Percentiles rank a stretch among this genome's conserved stretches.
These are phyloP conservation scores for Tamias sibiricus DNA, from an alignment of 2,113 vertebrate genomes.

Conservation along the genomic window DNA sequence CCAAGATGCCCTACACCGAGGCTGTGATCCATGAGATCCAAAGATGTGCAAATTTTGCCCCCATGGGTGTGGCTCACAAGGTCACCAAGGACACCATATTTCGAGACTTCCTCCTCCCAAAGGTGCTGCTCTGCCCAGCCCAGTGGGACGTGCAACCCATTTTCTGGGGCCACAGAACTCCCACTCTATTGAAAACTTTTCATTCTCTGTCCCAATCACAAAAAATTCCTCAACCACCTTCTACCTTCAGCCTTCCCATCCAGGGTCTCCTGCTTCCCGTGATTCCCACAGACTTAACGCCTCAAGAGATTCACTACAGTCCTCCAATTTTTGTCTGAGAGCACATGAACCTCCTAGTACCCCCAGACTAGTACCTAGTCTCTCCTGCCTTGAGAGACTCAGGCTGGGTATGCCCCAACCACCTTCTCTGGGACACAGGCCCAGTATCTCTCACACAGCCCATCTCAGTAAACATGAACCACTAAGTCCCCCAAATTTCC, in stretches of 20 bases:
- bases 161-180: neutral
- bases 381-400: neutral
- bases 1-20: slow-evolving; percentile 80
- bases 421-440: neutral
- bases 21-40: slow-evolving; percentile 78
- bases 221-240: neutral
- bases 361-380: too few relatives aligned
- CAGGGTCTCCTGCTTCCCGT: neutral
- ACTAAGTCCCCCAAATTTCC: neutral
- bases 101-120: slow-evolving; percentile 69
- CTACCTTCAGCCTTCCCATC: neutral
- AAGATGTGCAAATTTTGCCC: slow-evolving; percentile 60
- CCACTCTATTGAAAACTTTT: neutral
- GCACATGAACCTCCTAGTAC: neutral
- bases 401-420: neutral
- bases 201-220: neutral
- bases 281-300: neutral
- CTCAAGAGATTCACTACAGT: neutral
- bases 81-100: slow-evolving; percentile 76
- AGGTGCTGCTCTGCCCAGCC: slow-evolving; percentile 55
- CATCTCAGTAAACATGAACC: neutral
- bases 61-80: slow-evolving; percentile 51
- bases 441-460: too few relatives aligned
- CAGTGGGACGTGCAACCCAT: neutral
- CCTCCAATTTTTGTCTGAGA: neutral